Evolutionary conservation across 2,888 invertebrate genomes (phyloP).

Genomic region (Temnothorax unifasciatus): DNA sequence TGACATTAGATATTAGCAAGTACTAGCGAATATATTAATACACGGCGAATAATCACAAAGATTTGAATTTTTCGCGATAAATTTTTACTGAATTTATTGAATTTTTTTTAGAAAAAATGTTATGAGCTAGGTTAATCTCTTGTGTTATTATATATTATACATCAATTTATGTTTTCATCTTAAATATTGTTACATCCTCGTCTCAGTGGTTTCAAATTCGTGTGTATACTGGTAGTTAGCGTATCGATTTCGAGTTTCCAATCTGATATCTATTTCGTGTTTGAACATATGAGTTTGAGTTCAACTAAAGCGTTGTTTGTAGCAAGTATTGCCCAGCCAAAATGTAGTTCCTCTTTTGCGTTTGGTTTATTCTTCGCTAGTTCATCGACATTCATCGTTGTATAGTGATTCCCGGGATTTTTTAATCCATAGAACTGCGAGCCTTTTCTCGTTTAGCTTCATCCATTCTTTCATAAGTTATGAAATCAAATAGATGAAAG

Average conservation of each 20-base stretch:
- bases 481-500: conserved; percentile 1
- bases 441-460: background rate
- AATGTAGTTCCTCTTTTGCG: background rate
- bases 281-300: background rate
- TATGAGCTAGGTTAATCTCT: background rate
- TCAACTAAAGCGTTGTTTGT: background rate
- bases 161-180: background rate
- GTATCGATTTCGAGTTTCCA: background rate
- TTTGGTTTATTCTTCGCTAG: background rate
- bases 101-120: background rate
- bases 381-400: background rate
- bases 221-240: background rate
- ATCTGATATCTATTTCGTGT: background rate
- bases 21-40: background rate
- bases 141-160: background rate
- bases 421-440: background rate
- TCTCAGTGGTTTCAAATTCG: background rate
- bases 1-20: conserved; percentile 31
- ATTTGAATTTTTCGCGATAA: background rate
- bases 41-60: background rate
- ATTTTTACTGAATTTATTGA: background rate
- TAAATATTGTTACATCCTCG: background rate
- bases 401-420: conserved; percentile 2
- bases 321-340: background rate
- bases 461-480: background rate